Percentiles rank a stretch among this genome's conserved stretches.
Conservation (phyloP, 2,797 vertebrate genomes). For the Darevskia mixta region DNA sequence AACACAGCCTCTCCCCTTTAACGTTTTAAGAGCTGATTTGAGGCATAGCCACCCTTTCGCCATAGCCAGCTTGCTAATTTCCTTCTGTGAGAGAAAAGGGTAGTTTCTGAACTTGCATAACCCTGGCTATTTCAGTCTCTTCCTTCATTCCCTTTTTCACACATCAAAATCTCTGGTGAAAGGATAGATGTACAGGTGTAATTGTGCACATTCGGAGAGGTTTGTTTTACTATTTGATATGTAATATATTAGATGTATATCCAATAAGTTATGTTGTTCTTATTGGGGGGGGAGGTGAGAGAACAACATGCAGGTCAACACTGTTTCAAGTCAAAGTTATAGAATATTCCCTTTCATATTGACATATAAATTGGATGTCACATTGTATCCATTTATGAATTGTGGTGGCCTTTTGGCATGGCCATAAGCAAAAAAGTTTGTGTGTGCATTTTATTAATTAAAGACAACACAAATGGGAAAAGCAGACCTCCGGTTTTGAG, state of each 20-base stretch:
- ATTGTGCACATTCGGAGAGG: background rate
- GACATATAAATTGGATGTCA: background rate
- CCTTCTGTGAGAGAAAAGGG: background rate
- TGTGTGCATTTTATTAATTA: background rate
- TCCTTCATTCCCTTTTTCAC: background rate
- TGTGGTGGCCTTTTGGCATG: background rate
- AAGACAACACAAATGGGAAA: background rate
- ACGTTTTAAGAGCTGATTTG: background rate
- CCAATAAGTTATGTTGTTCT: background rate
- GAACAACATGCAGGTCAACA: background rate
- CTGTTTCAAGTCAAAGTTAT: background rate
- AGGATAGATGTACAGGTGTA: background rate
- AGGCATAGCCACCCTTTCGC: background rate
- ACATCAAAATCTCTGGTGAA: background rate
- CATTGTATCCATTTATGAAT: background rate
- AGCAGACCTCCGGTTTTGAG: background rate
- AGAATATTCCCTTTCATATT: background rate
- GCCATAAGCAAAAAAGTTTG: background rate
- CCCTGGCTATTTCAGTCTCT: background rate
- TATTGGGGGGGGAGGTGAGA: background rate
- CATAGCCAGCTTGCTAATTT: background rate
- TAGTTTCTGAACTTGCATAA: background rate
- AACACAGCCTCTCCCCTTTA: background rate
- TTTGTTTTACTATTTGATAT: background rate
- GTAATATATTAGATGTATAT: background rate